Evolutionary conservation across 1,140 invertebrate species (phyloP).

Genomic region (Protaetia brevitarsis): DNA sequence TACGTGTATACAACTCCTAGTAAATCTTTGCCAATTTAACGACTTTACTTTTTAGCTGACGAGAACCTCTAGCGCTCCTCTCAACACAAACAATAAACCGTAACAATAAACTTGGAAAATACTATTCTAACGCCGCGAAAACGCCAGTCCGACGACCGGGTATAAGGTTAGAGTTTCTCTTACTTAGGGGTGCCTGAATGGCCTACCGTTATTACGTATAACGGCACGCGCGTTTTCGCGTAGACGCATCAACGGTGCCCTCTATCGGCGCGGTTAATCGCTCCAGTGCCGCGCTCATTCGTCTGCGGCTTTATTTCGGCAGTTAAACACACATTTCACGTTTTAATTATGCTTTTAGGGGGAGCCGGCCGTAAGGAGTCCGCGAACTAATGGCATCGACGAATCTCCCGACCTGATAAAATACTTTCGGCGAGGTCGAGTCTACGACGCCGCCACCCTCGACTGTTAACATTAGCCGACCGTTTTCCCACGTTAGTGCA

Average conservation of each 20-base stretch:
- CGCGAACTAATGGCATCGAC: slow-evolving; percentile 25
- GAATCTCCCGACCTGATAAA: slow-evolving; percentile 11
- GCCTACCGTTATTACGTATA: slow-evolving; percentile 15
- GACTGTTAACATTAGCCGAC: slow-evolving; percentile 8
- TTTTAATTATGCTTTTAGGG: slow-evolving; percentile 45
- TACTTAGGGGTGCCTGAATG: not conserved
- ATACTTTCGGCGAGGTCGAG: not conserved
- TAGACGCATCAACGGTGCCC: slow-evolving; percentile 6
- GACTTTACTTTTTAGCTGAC: not conserved
- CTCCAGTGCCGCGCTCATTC: slow-evolving; percentile 11
- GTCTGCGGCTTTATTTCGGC: slow-evolving; percentile 33
- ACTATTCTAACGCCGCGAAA: not conserved
- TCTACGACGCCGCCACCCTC: not conserved
- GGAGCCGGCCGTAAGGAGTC: slow-evolving; percentile 29
- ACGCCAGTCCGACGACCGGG: no score
- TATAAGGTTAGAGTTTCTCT: not conserved
- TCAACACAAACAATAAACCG: not conserved
- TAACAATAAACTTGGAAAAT: not conserved
- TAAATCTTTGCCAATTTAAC: no score
- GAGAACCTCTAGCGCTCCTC: no score
- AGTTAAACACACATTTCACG: slow-evolving; percentile 42
- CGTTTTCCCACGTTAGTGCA: not conserved
- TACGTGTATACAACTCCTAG: no score
- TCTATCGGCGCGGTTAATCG: slow-evolving; percentile 15
- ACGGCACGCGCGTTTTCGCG: slow-evolving; percentile 5